Conservation (phyloP, 2,888 invertebrate species). For the Trissoscelio sp. region DNA sequence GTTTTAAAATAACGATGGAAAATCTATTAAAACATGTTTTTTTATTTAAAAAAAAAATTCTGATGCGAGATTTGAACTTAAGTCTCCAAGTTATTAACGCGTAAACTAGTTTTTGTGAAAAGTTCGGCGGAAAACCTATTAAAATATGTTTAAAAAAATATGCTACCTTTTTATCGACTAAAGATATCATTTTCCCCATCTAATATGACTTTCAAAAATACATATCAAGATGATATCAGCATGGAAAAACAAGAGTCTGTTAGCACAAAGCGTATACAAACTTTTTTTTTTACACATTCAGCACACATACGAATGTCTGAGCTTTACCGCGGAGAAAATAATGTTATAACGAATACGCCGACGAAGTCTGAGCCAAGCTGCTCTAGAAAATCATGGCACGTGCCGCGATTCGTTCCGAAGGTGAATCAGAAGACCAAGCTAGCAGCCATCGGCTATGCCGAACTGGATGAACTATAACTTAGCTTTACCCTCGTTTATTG, state of each 20-base stretch:
- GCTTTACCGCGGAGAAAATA: constrained; percentile 45
- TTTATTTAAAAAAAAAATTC: too few species aligned
- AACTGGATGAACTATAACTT: constrained; percentile 50
- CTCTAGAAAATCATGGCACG: constrained; percentile 65
- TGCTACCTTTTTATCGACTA: too few species aligned
- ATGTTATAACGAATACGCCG: constrained; percentile 29
- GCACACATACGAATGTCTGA: background rate
- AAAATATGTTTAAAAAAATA: too few species aligned
- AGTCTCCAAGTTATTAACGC: too few species aligned
- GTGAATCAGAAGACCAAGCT: constrained; percentile 60
- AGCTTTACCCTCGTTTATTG: constrained; percentile 54
- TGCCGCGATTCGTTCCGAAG: constrained; percentile 63
- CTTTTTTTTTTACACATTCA: background rate
- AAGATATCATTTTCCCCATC: constrained; percentile 5
- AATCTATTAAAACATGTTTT: too few species aligned
- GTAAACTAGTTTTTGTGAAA: too few species aligned
- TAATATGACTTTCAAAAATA: background rate
- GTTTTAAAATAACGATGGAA: too few species aligned
- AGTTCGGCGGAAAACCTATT: too few species aligned
- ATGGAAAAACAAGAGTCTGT: constrained; percentile 21
- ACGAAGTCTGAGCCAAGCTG: constrained; percentile 35
- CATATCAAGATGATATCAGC: too few species aligned
- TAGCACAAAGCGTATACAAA: background rate
- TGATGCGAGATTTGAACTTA: too few species aligned
- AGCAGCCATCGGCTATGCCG: constrained; percentile 51